Evolutionary conservation across 2,888 invertebrate genomes (phyloP).

Genomic region (Drosophila greeni): DNA sequence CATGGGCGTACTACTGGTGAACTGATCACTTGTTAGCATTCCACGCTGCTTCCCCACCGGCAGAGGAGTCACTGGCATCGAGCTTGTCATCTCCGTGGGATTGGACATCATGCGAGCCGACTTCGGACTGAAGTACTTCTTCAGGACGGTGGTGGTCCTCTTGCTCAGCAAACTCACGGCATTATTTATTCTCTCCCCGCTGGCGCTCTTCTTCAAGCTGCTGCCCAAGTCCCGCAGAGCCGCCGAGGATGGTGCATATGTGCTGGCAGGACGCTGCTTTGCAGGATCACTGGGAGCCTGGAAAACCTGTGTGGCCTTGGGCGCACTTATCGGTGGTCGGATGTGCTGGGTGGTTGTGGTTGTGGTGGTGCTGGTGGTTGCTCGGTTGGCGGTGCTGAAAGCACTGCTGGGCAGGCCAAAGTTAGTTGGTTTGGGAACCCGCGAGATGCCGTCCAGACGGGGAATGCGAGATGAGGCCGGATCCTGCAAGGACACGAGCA

Average conservation of each 20-base stretch:
- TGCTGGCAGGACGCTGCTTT: conserved; percentile 51
- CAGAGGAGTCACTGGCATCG: conserved; percentile 55
- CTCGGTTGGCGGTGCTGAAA: conserved; percentile 16
- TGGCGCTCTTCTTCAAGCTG: conserved; percentile 71
- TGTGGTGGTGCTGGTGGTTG: conserved; percentile 15
- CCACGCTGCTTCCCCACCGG: conserved; percentile 36
- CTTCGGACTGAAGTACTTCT: conserved; percentile 72
- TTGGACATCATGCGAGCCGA: conserved; percentile 40
- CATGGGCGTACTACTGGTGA: conserved; percentile 58
- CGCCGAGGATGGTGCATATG: conserved; percentile 45
- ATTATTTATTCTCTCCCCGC: conserved; percentile 74
- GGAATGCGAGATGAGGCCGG: conserved; percentile 76
- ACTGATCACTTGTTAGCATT: conserved; percentile 16
- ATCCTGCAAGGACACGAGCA: conserved; percentile 68
- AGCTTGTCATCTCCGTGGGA: conserved; percentile 48
- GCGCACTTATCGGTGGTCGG: conserved; percentile 54
- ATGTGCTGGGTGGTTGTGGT: conserved; percentile 50
- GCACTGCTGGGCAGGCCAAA: conserved; percentile 32
- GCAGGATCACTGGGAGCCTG: conserved; percentile 42
- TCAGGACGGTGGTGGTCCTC: conserved; percentile 71
- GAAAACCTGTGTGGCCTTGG: conserved; percentile 61
- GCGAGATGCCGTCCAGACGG: conserved; percentile 74
- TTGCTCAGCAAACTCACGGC: conserved; percentile 72
- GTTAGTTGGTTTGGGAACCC: conserved; percentile 76
- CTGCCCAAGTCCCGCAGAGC: conserved; percentile 51